Base-by-base conservation (phyloP, 2,113 vertebrate species). In the Coturnix japonica region DNA sequence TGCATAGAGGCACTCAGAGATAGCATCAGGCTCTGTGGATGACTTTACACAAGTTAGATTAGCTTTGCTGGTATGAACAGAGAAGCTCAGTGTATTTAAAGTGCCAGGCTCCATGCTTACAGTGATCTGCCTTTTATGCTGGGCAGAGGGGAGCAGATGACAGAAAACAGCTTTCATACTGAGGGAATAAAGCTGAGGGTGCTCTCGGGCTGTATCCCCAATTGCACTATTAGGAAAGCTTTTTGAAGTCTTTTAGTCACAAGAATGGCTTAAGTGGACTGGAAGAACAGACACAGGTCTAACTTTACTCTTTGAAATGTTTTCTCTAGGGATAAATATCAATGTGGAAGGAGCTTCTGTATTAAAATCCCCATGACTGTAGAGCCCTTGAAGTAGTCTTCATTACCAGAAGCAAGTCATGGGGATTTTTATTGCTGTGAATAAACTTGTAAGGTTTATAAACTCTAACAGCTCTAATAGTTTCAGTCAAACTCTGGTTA, bases 361-460 rank as follows among this genome's bases (percentile, higher is more conserved):
- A 18, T 84, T 85, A 82, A 59, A 82, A 54, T 43, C 16, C 20
- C 13, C 44, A 46, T 63, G 28, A 73, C 16, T 53, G 15, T 23
- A 44, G 39, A 72, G 46, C 21, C 82, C 21, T 43, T 39, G 30
- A 83, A 80, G 31, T 19, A 90, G 54, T 47, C 65, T 43, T 75
- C 47, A 81, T 84, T 22, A 64, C 16, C 60, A 87, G 44, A 43
- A 89, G 6, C 54, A 81, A 92, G 44, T 87, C 78, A 89, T 28
- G 11, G 21, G 31, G 12, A 57, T 95, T 49, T 66, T 91, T 92
- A 80, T 84, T 85, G 44, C 63, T 87, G 54, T 82, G 89, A 93
- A 73, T 87, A 82, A 92, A 39, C 87, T 90, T 87, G 49, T 44
- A 85, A 79, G 37, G 16, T 41, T 94, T 11, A 3, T 88, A 85